A percentile compares a stretch with the other conserved stretches of the same genome.
phyloP scores from a whole-genome alignment of 2,888 invertebrate genomes.

The Mycalesis mineus region DNA sequence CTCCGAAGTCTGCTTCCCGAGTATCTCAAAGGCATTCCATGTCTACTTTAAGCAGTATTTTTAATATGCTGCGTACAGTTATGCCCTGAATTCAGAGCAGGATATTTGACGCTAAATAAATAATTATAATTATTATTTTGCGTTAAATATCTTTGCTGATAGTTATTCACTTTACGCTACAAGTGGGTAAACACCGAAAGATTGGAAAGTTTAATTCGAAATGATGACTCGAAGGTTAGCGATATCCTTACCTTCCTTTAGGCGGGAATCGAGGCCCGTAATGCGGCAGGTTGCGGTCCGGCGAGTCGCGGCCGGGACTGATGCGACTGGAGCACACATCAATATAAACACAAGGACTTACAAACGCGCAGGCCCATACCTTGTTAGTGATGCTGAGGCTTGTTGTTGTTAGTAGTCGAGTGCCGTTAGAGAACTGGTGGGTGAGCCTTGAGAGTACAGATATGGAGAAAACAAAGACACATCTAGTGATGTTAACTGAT shows the following conservation, averaged over 20 bases:
- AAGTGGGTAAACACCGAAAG: neutral
- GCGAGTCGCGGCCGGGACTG: conserved; percentile 92
- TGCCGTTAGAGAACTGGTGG: conserved; percentile 4
- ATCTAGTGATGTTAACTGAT: neutral
- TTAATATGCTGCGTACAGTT: too few relatives aligned
- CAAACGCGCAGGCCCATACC: conserved; percentile 32
- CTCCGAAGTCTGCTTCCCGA: too few relatives aligned
- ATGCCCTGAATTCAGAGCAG: too few relatives aligned
- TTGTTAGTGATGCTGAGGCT: conserved; percentile 19
- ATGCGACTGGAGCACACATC: conserved; percentile 84
- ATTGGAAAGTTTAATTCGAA: neutral
- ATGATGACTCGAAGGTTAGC: neutral
- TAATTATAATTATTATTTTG: too few relatives aligned
- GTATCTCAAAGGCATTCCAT: too few relatives aligned
- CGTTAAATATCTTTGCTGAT: too few relatives aligned
- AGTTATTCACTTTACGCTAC: neutral
- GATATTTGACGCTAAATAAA: too few relatives aligned
- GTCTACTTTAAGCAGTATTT: too few relatives aligned
- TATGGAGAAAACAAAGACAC: neutral
- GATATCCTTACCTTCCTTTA: conserved; percentile 84
- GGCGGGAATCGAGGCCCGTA: conserved; percentile 94
- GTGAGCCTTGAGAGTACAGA: neutral
- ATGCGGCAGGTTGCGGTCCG: conserved; percentile 90
- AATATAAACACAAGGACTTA: conserved; percentile 46
- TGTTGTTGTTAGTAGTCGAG: conserved; percentile 20